A percentile compares a stretch with the other conserved stretches of the same genome.
Conservation (phyloP, 2,888 invertebrate genomes). For the Tinea trinotella region DNA sequence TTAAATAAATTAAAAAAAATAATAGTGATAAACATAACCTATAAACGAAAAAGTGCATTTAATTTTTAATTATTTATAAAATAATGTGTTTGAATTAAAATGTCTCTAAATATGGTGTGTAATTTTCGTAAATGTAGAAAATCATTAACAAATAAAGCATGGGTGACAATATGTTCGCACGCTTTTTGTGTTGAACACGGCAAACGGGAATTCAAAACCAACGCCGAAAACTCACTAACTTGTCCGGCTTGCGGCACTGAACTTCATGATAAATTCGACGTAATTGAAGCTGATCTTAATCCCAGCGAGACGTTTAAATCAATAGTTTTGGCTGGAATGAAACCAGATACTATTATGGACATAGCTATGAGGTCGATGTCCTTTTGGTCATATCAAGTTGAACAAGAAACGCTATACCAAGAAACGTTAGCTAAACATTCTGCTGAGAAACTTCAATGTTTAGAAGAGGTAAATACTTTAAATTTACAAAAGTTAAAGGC, state of each 20-base stretch:
- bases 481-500: slow-evolving; percentile 61
- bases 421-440: slow-evolving; percentile 61
- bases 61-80: neutral
- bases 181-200: slow-evolving; percentile 71
- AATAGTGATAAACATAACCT: neutral
- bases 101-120: slow-evolving; percentile 60
- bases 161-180: slow-evolving; percentile 70
- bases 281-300: slow-evolving; percentile 64
- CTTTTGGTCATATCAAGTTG: slow-evolving; percentile 68
- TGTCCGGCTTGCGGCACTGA: slow-evolving; percentile 67
- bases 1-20: neutral
- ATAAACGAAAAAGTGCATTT: neutral
- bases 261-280: slow-evolving; percentile 64
- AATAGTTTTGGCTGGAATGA: slow-evolving; percentile 66
- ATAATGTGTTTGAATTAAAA: slow-evolving; percentile 25
- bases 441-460: slow-evolving; percentile 55
- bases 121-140: slow-evolving; percentile 68
- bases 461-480: slow-evolving; percentile 57
- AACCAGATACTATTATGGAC: slow-evolving; percentile 68
- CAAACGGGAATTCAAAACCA: slow-evolving; percentile 59
- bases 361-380: slow-evolving; percentile 70
- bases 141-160: slow-evolving; percentile 56
- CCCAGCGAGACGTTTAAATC: slow-evolving; percentile 67
- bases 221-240: slow-evolving; percentile 51
- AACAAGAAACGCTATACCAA: slow-evolving; percentile 65